A percentile compares a stretch with the other conserved stretches of the same genome.
Conservation (phyloP, 2,113 vertebrate species). For the Alosa alosa region DNA sequence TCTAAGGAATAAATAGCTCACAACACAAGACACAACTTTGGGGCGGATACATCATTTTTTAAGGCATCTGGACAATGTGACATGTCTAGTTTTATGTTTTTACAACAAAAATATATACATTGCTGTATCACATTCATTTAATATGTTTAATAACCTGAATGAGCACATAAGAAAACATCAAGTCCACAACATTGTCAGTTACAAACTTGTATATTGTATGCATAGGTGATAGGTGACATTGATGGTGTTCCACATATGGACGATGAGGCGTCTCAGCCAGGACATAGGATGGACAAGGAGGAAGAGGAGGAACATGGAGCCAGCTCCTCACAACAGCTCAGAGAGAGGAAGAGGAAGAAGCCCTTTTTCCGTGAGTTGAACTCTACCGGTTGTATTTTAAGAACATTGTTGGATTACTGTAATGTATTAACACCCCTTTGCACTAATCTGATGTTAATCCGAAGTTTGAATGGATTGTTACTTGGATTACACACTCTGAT, state of each 20-base stretch:
- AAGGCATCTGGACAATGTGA: constrained; percentile 50
- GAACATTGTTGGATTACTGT: background rate
- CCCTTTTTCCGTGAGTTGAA: constrained; percentile 66
- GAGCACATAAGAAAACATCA: background rate
- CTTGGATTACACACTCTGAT: background rate
- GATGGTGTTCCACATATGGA: constrained; percentile 48
- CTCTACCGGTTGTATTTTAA: background rate
- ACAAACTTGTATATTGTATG: background rate
- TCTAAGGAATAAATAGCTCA: constrained; percentile 49
- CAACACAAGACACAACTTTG: constrained; percentile 42
- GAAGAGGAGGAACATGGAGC: constrained; percentile 33
- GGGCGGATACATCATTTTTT: constrained; percentile 42
- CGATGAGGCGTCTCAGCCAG: constrained; percentile 40
- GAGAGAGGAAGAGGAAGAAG: constrained; percentile 70
- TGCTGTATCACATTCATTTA: background rate
- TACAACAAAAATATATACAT: background rate
- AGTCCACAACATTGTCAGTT: background rate
- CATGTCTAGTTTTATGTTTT: background rate
- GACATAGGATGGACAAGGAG: constrained; percentile 45
- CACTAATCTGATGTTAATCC: background rate
- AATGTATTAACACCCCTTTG: background rate
- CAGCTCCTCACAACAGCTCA: constrained; percentile 42
- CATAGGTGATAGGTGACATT: constrained; percentile 78
- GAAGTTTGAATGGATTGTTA: background rate
- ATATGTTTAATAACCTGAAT: background rate